Percentiles rank a stretch among this genome's conserved stretches.
Evolutionary conservation across 2,113 vertebrate species (phyloP).

Genomic region (Actenoides lindsayi): DNA sequence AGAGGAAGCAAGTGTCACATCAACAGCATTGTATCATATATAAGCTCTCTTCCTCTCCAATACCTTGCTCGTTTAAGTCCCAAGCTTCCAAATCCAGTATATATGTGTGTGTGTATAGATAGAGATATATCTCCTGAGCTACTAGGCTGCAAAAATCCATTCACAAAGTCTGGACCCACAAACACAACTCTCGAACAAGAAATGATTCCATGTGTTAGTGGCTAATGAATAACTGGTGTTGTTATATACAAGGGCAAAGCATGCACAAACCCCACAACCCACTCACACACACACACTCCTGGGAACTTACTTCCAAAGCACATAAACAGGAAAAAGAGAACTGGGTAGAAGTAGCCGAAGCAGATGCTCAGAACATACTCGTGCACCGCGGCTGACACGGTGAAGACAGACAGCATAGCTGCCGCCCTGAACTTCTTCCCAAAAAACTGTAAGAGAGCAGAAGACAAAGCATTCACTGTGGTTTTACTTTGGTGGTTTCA

Average conservation of each 20-base stretch:
- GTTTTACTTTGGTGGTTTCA: background rate
- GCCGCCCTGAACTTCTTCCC: constrained; percentile 84
- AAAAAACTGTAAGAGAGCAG: constrained; percentile 81
- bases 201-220: background rate
- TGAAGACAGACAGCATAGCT: constrained; percentile 92
- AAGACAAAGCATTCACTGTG: background rate
- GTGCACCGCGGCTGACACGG: constrained; percentile 89
- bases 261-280: background rate
- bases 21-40: background rate
- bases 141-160: background rate
- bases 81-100: background rate
- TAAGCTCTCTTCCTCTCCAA: background rate
- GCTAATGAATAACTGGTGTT: background rate
- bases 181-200: background rate
- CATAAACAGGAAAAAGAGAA: constrained; percentile 92
- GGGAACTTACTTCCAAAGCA: constrained; percentile 92
- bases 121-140: background rate
- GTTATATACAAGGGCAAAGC: background rate
- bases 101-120: too few relatives aligned
- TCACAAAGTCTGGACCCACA: background rate
- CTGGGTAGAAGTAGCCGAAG: constrained; percentile 93
- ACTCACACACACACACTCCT: background rate
- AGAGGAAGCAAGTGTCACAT: background rate
- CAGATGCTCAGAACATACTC: constrained; percentile 90
- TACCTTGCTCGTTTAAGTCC: background rate